Conservation (phyloP, 2,888 invertebrate species). For the Bombylius major region DNA sequence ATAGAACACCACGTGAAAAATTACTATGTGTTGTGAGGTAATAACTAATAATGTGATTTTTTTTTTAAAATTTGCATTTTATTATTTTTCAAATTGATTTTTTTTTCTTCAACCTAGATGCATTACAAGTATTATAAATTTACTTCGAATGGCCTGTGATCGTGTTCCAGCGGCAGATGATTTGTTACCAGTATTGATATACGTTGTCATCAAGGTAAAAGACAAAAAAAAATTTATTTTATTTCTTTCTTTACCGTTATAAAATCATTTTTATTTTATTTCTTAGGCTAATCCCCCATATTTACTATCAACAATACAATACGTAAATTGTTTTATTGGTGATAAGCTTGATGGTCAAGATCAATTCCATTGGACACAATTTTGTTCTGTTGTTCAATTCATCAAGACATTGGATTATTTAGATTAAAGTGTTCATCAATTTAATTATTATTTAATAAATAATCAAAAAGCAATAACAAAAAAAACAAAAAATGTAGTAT, state of each 20-base stretch:
- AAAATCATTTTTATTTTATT: constrained; percentile 1
- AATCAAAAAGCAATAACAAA: too few species aligned
- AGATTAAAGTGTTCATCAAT: constrained; percentile 7
- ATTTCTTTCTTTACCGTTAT: background rate
- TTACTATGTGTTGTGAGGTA: constrained; percentile 38
- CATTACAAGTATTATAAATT: constrained; percentile 85
- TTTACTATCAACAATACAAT: constrained; percentile 88
- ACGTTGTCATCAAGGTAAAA: constrained; percentile 81
- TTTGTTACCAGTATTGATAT: constrained; percentile 90
- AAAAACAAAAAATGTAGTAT: too few species aligned
- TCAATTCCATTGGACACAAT: constrained; percentile 98
- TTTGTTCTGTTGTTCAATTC: constrained; percentile 91
- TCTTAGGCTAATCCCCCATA: constrained; percentile 83
- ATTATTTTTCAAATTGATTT: background rate
- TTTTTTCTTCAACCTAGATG: constrained; percentile 44
- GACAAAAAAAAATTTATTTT: background rate
- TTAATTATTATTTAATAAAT: too few species aligned
- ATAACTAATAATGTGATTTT: constrained; percentile 1
- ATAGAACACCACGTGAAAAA: constrained; percentile 82
- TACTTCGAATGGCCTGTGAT: constrained; percentile 73
- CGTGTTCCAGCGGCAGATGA: constrained; percentile 85
- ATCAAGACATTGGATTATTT: constrained; percentile 79
- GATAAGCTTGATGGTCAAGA: constrained; percentile 76
- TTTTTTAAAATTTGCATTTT: background rate
- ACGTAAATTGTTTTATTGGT: constrained; percentile 85